Percentiles rank a stretch among this genome's conserved stretches.
These are phyloP conservation scores for Dromococcyx pavoninus DNA, from an alignment of 2,797 vertebrate species.

Conservation along the genomic window DNA sequence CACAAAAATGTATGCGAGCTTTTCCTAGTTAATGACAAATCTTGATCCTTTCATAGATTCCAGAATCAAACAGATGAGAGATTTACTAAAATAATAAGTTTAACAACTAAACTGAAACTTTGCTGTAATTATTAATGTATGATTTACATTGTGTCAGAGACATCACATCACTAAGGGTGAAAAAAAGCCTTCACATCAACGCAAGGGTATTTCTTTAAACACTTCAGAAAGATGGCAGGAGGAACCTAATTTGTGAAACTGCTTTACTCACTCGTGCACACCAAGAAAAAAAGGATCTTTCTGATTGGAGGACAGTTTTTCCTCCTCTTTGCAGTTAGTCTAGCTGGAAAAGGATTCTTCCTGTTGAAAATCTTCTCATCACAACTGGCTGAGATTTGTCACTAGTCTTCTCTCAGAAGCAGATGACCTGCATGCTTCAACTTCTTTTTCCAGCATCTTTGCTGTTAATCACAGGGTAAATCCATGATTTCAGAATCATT, in stretches of 20 bases:
- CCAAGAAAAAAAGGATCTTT: background rate
- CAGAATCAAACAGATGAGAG: background rate
- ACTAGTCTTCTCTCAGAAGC: background rate
- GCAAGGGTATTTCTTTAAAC: slow-evolving; percentile 37
- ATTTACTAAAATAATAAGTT: background rate
- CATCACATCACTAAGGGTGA: slow-evolving; percentile 4
- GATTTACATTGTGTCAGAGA: slow-evolving; percentile 21
- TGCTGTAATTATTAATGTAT: slow-evolving; percentile 36
- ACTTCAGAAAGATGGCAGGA: slow-evolving; percentile 25
- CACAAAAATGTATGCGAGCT: background rate
- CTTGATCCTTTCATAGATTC: background rate
- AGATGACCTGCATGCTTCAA: background rate
- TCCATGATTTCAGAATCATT: background rate
- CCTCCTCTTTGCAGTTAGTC: background rate
- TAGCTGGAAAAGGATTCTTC: background rate
- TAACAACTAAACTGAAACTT: slow-evolving; percentile 33
- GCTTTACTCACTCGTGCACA: background rate
- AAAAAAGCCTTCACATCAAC: slow-evolving; percentile 38
- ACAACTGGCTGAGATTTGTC: background rate
- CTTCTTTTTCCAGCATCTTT: background rate
- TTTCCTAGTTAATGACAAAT: background rate
- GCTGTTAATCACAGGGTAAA: background rate
- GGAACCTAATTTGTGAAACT: slow-evolving; percentile 10
- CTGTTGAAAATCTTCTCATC: background rate
- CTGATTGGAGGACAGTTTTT: background rate